phyloP scores from a whole-genome alignment of 2,888 invertebrate genomes.

The Synanthedon myopaeformis region DNA sequence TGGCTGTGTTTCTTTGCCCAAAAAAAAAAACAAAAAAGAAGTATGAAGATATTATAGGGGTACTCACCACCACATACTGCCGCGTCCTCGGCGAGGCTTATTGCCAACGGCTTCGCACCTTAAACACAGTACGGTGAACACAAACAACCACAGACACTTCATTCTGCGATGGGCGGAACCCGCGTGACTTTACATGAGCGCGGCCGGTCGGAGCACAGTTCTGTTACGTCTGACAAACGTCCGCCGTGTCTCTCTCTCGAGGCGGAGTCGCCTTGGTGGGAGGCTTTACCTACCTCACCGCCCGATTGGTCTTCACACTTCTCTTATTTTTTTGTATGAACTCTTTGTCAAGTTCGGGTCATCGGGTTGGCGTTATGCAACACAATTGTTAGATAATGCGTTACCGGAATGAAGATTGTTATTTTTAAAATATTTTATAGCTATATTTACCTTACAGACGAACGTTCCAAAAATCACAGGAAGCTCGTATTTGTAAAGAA shows the following conservation, averaged over 20 bases:
- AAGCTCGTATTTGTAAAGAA: no score
- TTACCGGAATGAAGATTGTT: conserved; percentile 5
- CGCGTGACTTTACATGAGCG: conserved; percentile 44
- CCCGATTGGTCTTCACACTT: conserved; percentile 50
- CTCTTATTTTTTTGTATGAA: conserved; percentile 30
- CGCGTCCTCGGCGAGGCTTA: conserved; percentile 82
- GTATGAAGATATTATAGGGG: no score
- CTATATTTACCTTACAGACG: no score
- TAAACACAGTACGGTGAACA: conserved; percentile 66
- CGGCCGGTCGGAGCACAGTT: conserved; percentile 45
- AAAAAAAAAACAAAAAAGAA: not conserved
- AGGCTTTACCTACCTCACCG: conserved; percentile 52
- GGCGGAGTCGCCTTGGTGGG: conserved; percentile 59
- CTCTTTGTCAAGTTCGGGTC: conserved; percentile 39
- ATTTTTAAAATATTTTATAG: no score
- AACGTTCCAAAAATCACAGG: no score
- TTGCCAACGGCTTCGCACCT: conserved; percentile 62
- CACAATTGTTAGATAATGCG: conserved; percentile 18
- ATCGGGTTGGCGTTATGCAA: conserved; percentile 43
- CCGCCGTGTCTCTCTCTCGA: conserved; percentile 23
- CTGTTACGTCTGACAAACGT: conserved; percentile 55
- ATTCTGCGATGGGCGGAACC: conserved; percentile 59
- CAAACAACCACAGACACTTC: conserved; percentile 69
- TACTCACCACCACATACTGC: conserved; percentile 94
- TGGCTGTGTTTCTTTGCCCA: no score